Conservation (phyloP, 2,113 vertebrate species). For the Scalopus aquaticus region DNA sequence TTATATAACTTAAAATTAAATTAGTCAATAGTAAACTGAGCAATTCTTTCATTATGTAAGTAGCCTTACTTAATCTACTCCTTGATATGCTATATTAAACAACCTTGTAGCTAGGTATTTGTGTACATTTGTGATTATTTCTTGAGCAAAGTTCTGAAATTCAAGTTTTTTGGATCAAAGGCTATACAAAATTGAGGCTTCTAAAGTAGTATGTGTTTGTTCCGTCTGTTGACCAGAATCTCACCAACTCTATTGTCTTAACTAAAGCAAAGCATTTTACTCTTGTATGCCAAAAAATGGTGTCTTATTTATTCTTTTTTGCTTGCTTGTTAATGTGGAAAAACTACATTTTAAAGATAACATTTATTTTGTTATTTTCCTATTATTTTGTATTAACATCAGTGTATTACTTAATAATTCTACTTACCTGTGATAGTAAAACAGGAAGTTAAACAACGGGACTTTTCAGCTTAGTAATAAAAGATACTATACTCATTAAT, state of each 20-base stretch:
- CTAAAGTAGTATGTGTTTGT: too few relatives aligned
- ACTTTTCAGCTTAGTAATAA: neutral
- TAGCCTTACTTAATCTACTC: too few relatives aligned
- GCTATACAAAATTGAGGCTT: too few relatives aligned
- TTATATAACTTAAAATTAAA: too few relatives aligned
- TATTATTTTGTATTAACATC: conserved; percentile 11
- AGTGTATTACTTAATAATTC: neutral
- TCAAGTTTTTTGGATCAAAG: too few relatives aligned
- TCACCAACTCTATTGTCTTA: neutral
- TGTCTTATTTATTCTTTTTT: neutral
- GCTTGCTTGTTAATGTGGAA: neutral
- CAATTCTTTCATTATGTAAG: too few relatives aligned
- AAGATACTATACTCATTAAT: neutral
- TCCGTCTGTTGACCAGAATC: neutral
- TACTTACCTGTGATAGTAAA: neutral
- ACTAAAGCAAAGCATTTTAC: neutral
- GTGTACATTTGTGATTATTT: too few relatives aligned
- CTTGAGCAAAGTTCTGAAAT: too few relatives aligned
- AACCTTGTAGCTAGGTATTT: too few relatives aligned
- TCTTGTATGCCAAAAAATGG: neutral
- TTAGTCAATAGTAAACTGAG: too few relatives aligned
- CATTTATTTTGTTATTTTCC: neutral
- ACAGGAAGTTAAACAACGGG: neutral
- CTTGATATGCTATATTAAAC: too few relatives aligned
- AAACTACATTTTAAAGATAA: neutral